Evolutionary conservation across 2,113 vertebrate genomes (phyloP).

Genomic region (Petroica traversi): DNA sequence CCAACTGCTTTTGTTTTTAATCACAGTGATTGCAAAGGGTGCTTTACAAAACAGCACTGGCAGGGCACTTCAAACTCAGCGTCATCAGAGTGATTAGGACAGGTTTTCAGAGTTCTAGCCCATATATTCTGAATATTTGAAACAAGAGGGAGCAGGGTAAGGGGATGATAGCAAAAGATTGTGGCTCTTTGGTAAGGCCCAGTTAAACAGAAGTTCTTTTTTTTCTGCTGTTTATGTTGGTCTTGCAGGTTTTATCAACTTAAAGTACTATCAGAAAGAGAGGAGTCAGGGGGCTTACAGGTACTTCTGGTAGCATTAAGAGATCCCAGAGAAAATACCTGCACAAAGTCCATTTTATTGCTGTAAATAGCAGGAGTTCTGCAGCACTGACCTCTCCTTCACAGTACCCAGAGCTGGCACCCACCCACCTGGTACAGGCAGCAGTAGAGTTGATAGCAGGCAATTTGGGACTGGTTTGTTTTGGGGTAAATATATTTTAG

Average conservation of each 20-base stretch:
- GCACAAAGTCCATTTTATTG: neutral
- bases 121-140: neutral
- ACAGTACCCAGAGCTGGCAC: neutral
- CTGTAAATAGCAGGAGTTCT: neutral
- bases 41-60: neutral
- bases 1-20: conserved; percentile 27
- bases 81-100: conserved; percentile 2
- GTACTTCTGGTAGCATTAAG: neutral
- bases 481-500: neutral
- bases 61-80: neutral
- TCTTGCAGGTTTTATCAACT: neutral
- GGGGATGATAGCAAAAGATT: neutral
- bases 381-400: neutral
- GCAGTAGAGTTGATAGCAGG: neutral
- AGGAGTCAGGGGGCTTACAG: neutral
- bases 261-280: neutral
- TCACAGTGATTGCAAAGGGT: neutral
- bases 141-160: neutral
- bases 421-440: neutral
- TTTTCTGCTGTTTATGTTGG: neutral
- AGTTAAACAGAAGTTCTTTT: neutral
- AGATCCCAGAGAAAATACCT: neutral
- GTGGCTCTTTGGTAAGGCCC: neutral
- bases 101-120: neutral
- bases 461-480: neutral